Base-by-base conservation (phyloP, 2,888 invertebrate genomes). In the Apamea monoglypha region DNA sequence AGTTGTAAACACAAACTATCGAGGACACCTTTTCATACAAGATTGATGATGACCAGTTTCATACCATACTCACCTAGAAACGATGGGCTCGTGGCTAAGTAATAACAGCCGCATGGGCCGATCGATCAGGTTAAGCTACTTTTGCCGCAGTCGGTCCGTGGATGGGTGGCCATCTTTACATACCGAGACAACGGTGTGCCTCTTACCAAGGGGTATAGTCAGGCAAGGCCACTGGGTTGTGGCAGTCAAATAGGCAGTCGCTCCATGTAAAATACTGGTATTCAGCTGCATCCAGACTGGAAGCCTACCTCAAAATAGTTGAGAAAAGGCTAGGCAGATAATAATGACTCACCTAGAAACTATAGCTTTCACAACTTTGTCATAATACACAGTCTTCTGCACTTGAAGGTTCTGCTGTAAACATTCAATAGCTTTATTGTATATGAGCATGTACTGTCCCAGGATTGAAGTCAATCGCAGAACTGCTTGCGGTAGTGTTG, bases 371-470 rank as follows among this genome's bases (percentile, higher is more conserved):
- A 95, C 83, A 5, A 95, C 88, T 1, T 90, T 87, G 2, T 83
- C 74, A 3, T 96, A 91, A 76, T 92, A 93, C 12, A 44, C 70
- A 7, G 92, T 90, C 87, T 96, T 96, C 87, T 96, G 96, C 3
- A 96, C 92, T 88, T 96, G 96, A 2, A 95, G 83, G 79, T 95
- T 95, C 56, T 95, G 92, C 2, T 93, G 87, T 5, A 91, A 81
- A 74, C 94, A 94, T 32, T 95, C 94, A 40, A 93, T 77, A 0
- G 91, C 86, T 1, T 94, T 91, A 68, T 95, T 96, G 88, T 95
- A 95, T 2, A 93, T 76, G 0, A 80, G 79, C 82, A 93, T 92
- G 83, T 96, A 96, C 53, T 91, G 92, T 0, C 92, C 94, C 1
- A 96, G 82, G 1, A 95, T 80, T 3, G 92, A 91, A 2, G 91